These are phyloP conservation scores for Synanceia verrucosa DNA, from an alignment of 2,797 vertebrate genomes.

Conservation along the genomic window DNA sequence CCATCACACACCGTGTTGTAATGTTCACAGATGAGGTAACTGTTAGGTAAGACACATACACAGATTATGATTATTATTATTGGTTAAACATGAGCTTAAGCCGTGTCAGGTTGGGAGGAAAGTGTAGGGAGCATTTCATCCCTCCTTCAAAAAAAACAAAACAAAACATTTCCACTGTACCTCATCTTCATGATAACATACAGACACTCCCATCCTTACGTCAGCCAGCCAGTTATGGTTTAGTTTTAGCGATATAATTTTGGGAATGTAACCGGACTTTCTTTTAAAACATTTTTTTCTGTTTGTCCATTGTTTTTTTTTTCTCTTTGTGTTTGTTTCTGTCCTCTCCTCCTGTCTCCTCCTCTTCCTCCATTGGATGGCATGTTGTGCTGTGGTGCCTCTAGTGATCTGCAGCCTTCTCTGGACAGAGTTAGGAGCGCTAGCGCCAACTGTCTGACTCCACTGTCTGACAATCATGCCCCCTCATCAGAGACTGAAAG, in stretches of 20 bases:
- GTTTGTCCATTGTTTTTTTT: slow-evolving; percentile 80
- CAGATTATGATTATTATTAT: not conserved
- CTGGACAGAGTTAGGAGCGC: slow-evolving; percentile 99
- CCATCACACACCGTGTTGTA: slow-evolving; percentile 65
- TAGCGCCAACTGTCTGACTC: slow-evolving; percentile 99
- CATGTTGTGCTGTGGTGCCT: slow-evolving; percentile 90
- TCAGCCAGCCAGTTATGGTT: slow-evolving; percentile 35
- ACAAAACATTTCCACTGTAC: slow-evolving; percentile 1
- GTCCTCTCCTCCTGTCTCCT: slow-evolving; percentile 82
- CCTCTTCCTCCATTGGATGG: slow-evolving; percentile 91
- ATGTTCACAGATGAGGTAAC: slow-evolving; percentile 79
- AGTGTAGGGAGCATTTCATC: slow-evolving; percentile 21
- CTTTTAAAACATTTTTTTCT: slow-evolving; percentile 73
- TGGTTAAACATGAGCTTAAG: not conserved
- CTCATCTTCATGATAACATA: slow-evolving; percentile 28
- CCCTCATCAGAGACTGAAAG: slow-evolving; percentile 98
- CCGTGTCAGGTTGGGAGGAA: not conserved
- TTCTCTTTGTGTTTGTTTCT: slow-evolving; percentile 74
- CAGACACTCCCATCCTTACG: slow-evolving; percentile 8
- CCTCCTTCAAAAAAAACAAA: not conserved
- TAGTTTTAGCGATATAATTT: slow-evolving; percentile 79
- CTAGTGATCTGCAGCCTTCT: slow-evolving; percentile 98
- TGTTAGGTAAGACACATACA: slow-evolving; percentile 81
- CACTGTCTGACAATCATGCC: slow-evolving; percentile 97
- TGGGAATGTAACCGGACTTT: slow-evolving; percentile 86